Evolutionary conservation across 2,888 invertebrate genomes (phyloP).

Genomic region (Lasioglossum malachurum): DNA sequence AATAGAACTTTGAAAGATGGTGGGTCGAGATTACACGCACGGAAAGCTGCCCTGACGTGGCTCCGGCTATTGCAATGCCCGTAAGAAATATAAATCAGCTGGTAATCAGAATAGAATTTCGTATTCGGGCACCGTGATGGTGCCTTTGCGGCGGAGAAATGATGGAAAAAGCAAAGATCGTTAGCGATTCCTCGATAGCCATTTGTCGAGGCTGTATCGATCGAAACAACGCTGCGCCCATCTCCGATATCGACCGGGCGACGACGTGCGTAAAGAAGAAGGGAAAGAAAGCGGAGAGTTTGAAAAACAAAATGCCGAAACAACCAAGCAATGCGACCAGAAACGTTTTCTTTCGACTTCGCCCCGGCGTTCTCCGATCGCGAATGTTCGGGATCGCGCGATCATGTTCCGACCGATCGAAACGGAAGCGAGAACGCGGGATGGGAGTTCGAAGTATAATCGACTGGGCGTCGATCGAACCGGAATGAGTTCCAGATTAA

Average conservation of each 20-base stretch:
- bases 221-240: background rate
- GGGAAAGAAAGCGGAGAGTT: constrained; percentile 12
- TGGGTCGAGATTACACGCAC: constrained; percentile 12
- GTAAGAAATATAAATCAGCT: constrained; percentile 26
- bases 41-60: constrained; percentile 15
- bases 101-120: constrained; percentile 28
- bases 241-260: background rate
- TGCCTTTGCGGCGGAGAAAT: constrained; percentile 7
- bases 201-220: background rate
- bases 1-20: background rate
- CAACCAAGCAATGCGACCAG: background rate
- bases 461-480: constrained; percentile 35
- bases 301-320: background rate
- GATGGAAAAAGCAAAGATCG: background rate
- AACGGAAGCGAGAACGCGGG: constrained; percentile 18
- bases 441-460: constrained; percentile 20
- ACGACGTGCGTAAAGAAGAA: background rate
- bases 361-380: background rate
- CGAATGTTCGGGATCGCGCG: constrained; percentile 25
- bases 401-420: constrained; percentile 21
- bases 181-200: background rate
- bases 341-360: background rate
- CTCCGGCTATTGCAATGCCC: constrained; percentile 26
- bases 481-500: constrained; percentile 9
- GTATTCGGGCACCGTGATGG: constrained; percentile 16